A percentile compares a stretch with the other conserved stretches of the same genome.
These are phyloP conservation scores for Microtus montanus DNA, from an alignment of 2,113 vertebrate species.

Conservation along the genomic window DNA sequence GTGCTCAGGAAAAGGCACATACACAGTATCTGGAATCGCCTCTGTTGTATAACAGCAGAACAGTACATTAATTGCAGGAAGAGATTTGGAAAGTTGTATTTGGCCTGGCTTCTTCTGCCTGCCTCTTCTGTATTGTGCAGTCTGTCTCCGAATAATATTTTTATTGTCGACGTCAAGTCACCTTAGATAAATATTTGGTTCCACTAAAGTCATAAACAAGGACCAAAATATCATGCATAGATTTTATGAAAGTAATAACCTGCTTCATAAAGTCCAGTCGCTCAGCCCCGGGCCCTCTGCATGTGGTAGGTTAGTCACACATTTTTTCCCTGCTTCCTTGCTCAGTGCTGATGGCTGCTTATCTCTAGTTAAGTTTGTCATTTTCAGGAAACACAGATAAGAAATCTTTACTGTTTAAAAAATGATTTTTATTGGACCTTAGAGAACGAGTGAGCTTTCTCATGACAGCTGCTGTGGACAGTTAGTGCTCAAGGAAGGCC, in stretches of 20 bases:
- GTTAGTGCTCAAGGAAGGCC: constrained; percentile 3
- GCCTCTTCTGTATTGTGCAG: neutral
- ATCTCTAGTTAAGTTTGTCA: constrained; percentile 41
- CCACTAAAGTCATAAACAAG: constrained; percentile 23
- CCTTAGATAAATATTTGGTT: constrained; percentile 76
- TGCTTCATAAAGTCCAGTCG: constrained; percentile 61
- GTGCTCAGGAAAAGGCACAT: neutral
- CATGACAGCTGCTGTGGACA: constrained; percentile 14
- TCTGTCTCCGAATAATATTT: neutral
- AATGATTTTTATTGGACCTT: constrained; percentile 44
- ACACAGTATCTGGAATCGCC: neutral
- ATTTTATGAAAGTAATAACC: constrained; percentile 77
- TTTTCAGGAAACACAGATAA: constrained; percentile 72
- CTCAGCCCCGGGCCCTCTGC: neutral
- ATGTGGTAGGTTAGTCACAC: constrained; percentile 49
- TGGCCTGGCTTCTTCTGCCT: neutral
- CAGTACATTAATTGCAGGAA: neutral
- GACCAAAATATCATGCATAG: constrained; percentile 26
- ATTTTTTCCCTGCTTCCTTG: constrained; percentile 34
- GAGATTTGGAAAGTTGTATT: accelerated
- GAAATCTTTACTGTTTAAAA: constrained; percentile 29
- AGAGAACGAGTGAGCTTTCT: constrained; percentile 10
- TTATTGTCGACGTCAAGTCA: neutral
- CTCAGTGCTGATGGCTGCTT: neutral
- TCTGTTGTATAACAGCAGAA: neutral